These are phyloP conservation scores for Scaptomyza reducta DNA, from an alignment of 2,888 invertebrate species.

Conservation along the genomic window DNA sequence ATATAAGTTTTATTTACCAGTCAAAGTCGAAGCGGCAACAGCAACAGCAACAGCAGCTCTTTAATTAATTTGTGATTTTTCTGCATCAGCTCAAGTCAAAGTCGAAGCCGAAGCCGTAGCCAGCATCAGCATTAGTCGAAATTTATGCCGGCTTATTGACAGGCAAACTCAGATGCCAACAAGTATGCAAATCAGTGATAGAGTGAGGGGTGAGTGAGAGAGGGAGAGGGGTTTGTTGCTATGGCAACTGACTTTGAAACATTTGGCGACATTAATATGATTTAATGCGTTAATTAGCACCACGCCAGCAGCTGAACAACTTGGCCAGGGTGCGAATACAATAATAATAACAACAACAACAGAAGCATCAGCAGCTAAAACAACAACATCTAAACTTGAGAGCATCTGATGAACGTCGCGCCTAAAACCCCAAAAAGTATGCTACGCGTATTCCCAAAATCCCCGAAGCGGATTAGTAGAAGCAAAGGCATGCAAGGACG, in stretches of 20 bases:
- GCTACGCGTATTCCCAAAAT: conserved; percentile 83
- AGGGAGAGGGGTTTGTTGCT: neutral
- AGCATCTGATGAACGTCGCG: conserved; percentile 59
- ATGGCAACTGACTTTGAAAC: conserved; percentile 73
- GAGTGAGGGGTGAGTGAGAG: neutral
- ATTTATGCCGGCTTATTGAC: conserved; percentile 77
- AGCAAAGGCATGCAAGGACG: conserved; percentile 55
- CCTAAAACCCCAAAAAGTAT: conserved; percentile 76
- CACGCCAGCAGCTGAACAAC: conserved; percentile 49
- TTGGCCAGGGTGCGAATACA: conserved; percentile 53
- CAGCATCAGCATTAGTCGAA: conserved; percentile 62
- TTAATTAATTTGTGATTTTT: conserved; percentile 82
- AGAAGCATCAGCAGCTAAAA: conserved; percentile 9
- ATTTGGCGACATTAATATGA: conserved; percentile 83
- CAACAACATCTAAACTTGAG: conserved; percentile 49
- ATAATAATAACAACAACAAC: conserved; percentile 25
- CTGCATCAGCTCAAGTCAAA: conserved; percentile 46
- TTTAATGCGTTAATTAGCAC: conserved; percentile 83
- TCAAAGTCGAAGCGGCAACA: conserved; percentile 43
- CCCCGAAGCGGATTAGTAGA: conserved; percentile 83
- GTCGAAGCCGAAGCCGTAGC: conserved; percentile 16
- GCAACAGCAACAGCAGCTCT: conserved; percentile 46
- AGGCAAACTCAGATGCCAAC: conserved; percentile 44
- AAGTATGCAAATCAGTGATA: conserved; percentile 60
- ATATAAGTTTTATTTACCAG: conserved; percentile 82